These are phyloP conservation scores for Gobio occitaniae DNA, from an alignment of 2,797 vertebrate genomes.

Conservation along the genomic window DNA sequence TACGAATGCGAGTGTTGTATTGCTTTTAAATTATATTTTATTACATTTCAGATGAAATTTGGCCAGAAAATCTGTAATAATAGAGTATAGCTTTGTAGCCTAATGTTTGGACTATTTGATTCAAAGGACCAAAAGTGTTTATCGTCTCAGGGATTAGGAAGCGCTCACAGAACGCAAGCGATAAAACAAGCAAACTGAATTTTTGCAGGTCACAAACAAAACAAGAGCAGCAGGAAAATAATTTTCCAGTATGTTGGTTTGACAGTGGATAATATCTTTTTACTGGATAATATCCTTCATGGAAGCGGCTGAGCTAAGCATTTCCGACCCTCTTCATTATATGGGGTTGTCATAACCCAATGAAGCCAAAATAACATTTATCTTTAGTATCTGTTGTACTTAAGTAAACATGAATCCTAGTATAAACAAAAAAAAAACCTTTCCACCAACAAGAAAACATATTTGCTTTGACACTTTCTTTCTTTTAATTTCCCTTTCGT, in stretches of 20 bases:
- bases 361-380: not conserved
- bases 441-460: not conserved
- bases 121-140: not conserved
- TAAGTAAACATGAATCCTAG: not conserved
- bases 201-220: slow-evolving; percentile 36
- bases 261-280: slow-evolving; percentile 32
- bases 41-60: not conserved
- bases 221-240: slow-evolving; percentile 1
- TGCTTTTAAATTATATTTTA: not conserved
- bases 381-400: not conserved
- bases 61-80: too few relatives aligned
- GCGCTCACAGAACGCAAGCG: not conserved
- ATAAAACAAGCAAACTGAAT: not conserved
- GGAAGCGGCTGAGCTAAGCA: not conserved
- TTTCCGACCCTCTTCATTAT: not conserved
- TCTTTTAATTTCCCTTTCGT: slow-evolving; percentile 23
- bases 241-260: slow-evolving; percentile 25
- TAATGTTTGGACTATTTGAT: slow-evolving; percentile 4
- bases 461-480: slow-evolving; percentile 32
- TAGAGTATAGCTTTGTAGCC: not conserved
- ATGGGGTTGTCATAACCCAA: not conserved
- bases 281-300: slow-evolving; percentile 20
- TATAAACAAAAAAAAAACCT: not conserved
- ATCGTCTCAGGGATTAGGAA: slow-evolving; percentile 8
- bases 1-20: not conserved